Percentiles rank a stretch among this genome's conserved stretches.
phyloP scores from a whole-genome alignment of 2,888 invertebrate genomes.

The Napeogenes inachia region DNA sequence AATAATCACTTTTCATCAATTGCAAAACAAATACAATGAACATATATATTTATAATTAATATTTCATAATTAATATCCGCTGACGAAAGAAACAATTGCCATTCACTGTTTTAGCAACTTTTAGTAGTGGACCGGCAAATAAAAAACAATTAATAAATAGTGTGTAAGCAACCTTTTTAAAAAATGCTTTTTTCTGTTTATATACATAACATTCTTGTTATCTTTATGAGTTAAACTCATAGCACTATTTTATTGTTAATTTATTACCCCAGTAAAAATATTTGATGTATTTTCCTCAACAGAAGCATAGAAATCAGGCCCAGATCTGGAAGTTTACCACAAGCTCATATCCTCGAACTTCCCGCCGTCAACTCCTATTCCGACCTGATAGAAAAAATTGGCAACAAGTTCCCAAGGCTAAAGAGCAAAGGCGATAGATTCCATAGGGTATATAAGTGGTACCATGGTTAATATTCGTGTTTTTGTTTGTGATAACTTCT shows the following conservation, averaged over 20 bases:
- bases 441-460: slow-evolving; percentile 74
- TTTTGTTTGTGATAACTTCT: slow-evolving; percentile 6
- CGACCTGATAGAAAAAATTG: slow-evolving; percentile 71
- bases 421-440: slow-evolving; percentile 78
- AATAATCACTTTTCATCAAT: no score
- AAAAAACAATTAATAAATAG: no score
- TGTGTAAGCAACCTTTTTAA: no score
- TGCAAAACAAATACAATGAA: no score
- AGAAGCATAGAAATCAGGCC: slow-evolving; percentile 51
- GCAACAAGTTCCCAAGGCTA: slow-evolving; percentile 65
- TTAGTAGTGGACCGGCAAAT: no score
- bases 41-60: no score
- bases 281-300: slow-evolving; percentile 22
- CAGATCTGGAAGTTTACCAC: slow-evolving; percentile 63
- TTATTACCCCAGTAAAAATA: no score
- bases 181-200: no score
- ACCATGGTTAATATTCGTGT: slow-evolving; percentile 29
- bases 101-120: neutral
- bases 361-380: slow-evolving; percentile 46
- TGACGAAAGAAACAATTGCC: no score
- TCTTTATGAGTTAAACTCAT: no score
- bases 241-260: neutral
- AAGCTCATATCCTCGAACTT: slow-evolving; percentile 42
- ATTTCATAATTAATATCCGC: no score
- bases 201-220: no score